Conservation (phyloP, 1,140 invertebrate genomes). For the Drosophila malerkotliana region DNA sequence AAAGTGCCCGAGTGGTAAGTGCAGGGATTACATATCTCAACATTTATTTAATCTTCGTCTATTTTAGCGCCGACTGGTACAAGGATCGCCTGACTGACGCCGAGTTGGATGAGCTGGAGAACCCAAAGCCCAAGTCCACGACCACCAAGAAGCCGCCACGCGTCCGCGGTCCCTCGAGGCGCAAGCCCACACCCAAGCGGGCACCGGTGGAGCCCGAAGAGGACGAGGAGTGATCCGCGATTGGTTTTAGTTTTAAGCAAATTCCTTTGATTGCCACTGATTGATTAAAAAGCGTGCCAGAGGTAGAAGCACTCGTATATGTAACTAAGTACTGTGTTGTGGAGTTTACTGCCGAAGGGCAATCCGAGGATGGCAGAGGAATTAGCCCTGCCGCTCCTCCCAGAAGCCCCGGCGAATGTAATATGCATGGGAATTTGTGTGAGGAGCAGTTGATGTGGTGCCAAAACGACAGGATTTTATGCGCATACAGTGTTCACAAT, state of each 20-base stretch:
- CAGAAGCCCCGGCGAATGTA: conserved; percentile 14
- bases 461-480: conserved; percentile 72
- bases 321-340: background rate
- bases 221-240: conserved; percentile 49
- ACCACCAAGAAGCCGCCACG: conserved; percentile 85
- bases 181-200: conserved; percentile 55
- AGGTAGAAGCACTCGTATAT: conserved; percentile 6
- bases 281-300: conserved; percentile 32
- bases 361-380: conserved; percentile 25
- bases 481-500: conserved; percentile 58
- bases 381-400: conserved; percentile 17
- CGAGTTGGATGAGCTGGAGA: conserved; percentile 90
- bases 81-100: conserved; percentile 92
- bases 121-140: conserved; percentile 87
- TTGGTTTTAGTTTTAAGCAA: conserved; percentile 57
- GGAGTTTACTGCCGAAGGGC: conserved; percentile 2
- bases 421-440: conserved; percentile 47
- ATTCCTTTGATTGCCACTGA: conserved; percentile 22
- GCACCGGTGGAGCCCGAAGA: conserved; percentile 52
- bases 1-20: conserved; percentile 95
- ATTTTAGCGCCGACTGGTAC: conserved; percentile 92
- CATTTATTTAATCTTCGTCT: background rate
- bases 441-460: conserved; percentile 56
- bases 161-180: conserved; percentile 65
- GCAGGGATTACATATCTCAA: background rate